Conservation (phyloP, 2,888 invertebrate species). For the Polyommatus icarus region DNA sequence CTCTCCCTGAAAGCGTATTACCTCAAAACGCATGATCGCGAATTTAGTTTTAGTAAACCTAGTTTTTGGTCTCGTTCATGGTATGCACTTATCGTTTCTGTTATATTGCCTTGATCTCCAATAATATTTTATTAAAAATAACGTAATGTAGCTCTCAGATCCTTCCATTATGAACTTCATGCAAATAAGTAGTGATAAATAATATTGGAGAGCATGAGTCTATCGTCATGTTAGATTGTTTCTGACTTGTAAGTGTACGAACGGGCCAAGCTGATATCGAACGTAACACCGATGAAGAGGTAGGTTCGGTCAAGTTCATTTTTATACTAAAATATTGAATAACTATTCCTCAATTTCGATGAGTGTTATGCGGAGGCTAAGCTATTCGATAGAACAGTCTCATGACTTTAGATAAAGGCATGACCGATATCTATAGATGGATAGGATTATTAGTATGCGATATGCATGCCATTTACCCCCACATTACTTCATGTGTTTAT, state of each 20-base stretch:
- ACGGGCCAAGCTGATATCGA: conserved; percentile 71
- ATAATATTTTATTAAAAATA: conserved; percentile 60
- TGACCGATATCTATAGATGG: conserved; percentile 53
- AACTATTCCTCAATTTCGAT: conserved; percentile 73
- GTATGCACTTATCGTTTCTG: conserved; percentile 39
- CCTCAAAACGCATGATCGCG: conserved; percentile 21
- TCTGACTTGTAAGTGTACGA: conserved; percentile 76
- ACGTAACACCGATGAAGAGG: conserved; percentile 72
- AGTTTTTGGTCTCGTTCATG: conserved; percentile 38
- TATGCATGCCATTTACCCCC: conserved; percentile 68
- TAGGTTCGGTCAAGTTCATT: conserved; percentile 70
- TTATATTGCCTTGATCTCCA: conserved; percentile 57
- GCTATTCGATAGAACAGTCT: conserved; percentile 72
- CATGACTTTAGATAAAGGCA: conserved; percentile 76
- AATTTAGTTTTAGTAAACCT: conserved; percentile 28
- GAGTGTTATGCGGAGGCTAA: conserved; percentile 70
- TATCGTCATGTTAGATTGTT: conserved; percentile 81
- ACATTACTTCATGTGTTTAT: conserved; percentile 79
- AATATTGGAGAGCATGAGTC: conserved; percentile 75
- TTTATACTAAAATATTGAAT: conserved; percentile 45
- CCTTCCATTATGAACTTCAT: conserved; percentile 21
- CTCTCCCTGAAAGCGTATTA: neutral
- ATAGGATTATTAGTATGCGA: conserved; percentile 65
- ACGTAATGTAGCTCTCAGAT: conserved; percentile 20
- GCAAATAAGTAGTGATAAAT: conserved; percentile 52